Percentiles rank a stretch among this genome's conserved stretches.
These are phyloP conservation scores for Stegostoma tigrinum DNA, from an alignment of 2,113 vertebrate species.

Conservation along the genomic window DNA sequence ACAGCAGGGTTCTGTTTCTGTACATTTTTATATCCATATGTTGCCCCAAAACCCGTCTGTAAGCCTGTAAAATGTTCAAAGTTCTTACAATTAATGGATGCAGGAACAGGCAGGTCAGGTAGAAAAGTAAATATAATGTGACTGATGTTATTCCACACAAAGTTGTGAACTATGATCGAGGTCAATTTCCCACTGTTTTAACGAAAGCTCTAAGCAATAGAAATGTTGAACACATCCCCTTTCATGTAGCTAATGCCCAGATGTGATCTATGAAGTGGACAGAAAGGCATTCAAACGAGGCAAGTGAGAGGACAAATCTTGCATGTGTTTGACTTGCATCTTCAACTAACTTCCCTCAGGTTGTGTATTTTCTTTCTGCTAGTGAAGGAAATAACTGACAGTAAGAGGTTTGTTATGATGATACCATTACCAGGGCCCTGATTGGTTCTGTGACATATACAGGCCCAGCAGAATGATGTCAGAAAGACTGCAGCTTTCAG, in stretches of 20 bases:
- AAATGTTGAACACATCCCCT: not conserved
- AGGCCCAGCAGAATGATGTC: not conserved
- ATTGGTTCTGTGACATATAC: not conserved
- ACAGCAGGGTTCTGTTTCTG: slow-evolving; percentile 12
- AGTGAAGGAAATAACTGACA: not conserved
- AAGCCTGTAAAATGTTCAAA: not conserved
- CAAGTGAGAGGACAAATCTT: not conserved
- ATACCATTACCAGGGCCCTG: not conserved
- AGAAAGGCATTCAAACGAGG: not conserved
- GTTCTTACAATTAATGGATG: not conserved
- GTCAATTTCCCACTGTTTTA: slow-evolving; percentile 26
- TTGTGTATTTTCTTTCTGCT: not conserved
- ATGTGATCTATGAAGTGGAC: slow-evolving; percentile 20
- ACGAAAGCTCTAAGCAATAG: not conserved
- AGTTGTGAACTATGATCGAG: slow-evolving; percentile 24
- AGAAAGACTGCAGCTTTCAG: not conserved
- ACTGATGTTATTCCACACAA: not conserved
- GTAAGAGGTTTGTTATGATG: not conserved
- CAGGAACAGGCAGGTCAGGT: not conserved
- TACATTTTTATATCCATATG: slow-evolving; percentile 6
- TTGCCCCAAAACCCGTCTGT: not conserved
- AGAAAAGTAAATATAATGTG: slow-evolving; percentile 18
- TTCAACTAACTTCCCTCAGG: not conserved
- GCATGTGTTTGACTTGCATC: not conserved
- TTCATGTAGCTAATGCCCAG: slow-evolving; percentile 16